Base-by-base conservation (phyloP, 2,888 invertebrate species). In the Toxonevra muliebris region DNA sequence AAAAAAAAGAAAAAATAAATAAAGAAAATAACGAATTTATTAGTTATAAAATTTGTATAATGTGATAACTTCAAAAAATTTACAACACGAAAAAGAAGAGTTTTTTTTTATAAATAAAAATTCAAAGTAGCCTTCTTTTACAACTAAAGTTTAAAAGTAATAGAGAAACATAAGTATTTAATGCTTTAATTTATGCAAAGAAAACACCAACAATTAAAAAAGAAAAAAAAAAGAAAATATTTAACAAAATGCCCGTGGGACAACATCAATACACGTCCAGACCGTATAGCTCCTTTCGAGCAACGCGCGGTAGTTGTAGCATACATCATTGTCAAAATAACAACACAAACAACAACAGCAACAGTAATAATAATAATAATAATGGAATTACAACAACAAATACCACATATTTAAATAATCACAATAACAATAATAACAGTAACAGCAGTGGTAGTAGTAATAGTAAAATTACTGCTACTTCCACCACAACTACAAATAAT, bases 261-360 rank as follows among this genome's bases (percentile, higher is more conserved):
- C 30, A 30, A 30, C 84, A 81, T 73, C 81, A 84, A 73, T 80
- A 81, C 73, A 77, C 75, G 75, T 79, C 80, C 72, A 80, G 85
- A 75, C 85, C 85, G 54, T 85, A 85, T 61, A 85, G 85, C 77
- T 85, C 85, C 50, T 85, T 85, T 74, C 80, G 85, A 73, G 79
- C 82, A 70, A 75, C 78, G 52, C 79, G 83, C 67, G 77, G 77
- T 72, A 77, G 74, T 75, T 80, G 78, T 73, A 69, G 71, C 61
- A 50, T 69, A 54, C 76, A 71, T 61, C 72, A 66, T 68, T 70
- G 69, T 61, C 69, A 71, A 61, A 53, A 61, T 20, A 63, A 65
- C 68, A 66, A 66, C 67, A 66, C 42, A 59, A 43, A 53, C 63
- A 60, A 10, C 50, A 67, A 17, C 20, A 45, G 13, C 59, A 65